phyloP scores from a whole-genome alignment of 2,113 vertebrate species.

The Columbina picui region DNA sequence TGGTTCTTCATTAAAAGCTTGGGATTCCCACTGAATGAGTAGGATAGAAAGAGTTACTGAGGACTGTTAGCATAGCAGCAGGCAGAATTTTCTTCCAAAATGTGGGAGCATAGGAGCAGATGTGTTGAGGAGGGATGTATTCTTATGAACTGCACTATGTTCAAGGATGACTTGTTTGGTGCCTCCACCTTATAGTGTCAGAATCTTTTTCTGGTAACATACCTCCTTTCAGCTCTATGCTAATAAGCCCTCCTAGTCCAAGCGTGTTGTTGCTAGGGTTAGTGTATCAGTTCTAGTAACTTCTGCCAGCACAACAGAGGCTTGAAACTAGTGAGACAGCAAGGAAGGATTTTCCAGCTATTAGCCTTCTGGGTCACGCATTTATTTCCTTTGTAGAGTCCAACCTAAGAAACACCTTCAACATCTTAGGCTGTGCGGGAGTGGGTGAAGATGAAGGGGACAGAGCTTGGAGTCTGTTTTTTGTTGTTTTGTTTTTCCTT shows the following conservation, averaged over 20 bases:
- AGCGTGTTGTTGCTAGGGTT: not conserved
- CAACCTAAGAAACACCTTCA: not conserved
- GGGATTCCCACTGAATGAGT: not conserved
- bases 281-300: not conserved
- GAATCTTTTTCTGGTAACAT: not conserved
- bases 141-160: not conserved
- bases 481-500: not conserved
- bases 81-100: not conserved
- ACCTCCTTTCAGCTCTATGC: not conserved
- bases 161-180: not conserved
- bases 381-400: not conserved
- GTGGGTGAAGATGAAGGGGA: not conserved
- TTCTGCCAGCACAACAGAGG: not conserved
- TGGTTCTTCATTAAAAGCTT: not conserved
- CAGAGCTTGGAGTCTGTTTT: accelerated
- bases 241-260: not conserved
- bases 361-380: not conserved
- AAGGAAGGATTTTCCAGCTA: not conserved
- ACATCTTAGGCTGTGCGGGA: not conserved
- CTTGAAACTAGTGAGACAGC: not conserved
- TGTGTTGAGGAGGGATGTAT: not conserved
- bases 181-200: not conserved
- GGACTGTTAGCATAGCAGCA: not conserved
- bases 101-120: not conserved
- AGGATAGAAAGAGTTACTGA: not conserved